A percentile compares a stretch with the other conserved stretches of the same genome.
phyloP scores from a whole-genome alignment of 2,888 invertebrate species.

The Parnassius mnemosyne region DNA sequence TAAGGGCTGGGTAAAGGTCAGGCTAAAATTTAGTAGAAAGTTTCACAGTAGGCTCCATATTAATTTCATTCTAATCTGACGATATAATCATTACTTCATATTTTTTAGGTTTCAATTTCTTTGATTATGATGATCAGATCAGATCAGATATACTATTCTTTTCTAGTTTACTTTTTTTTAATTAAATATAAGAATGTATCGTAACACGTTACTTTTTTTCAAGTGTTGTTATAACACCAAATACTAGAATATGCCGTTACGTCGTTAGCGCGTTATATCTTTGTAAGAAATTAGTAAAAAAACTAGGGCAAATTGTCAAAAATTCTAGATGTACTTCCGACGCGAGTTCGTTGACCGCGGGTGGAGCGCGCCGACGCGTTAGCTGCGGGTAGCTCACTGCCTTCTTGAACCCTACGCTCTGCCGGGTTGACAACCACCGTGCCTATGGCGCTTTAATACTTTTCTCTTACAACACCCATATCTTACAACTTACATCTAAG shows the following conservation, averaged over 20 bases:
- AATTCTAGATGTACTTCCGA: conserved; percentile 69
- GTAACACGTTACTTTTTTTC: too few species aligned
- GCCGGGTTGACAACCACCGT: conserved; percentile 28
- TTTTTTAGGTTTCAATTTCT: too few species aligned
- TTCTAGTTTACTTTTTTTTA: too few species aligned
- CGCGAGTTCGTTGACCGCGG: conserved; percentile 69
- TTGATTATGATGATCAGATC: too few species aligned
- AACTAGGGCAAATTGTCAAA: conserved; percentile 67
- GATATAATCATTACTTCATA: too few species aligned
- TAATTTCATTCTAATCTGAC: too few species aligned
- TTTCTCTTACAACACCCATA: background rate
- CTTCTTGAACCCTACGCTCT: conserved; percentile 45
- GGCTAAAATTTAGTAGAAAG: too few species aligned
- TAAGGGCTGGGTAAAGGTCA: too few species aligned
- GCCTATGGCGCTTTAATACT: conserved; percentile 5
- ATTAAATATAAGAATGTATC: too few species aligned
- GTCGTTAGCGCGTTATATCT: conserved; percentile 28
- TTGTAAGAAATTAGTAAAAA: conserved; percentile 29
- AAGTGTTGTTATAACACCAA: conserved; percentile 1
- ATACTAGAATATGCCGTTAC: conserved; percentile 6
- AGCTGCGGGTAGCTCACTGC: conserved; percentile 49
- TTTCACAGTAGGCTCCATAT: too few species aligned
- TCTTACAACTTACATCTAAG: background rate
- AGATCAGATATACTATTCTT: too few species aligned
- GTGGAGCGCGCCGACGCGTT: conserved; percentile 60